Percentiles rank a stretch among this genome's conserved stretches.
These are phyloP conservation scores for Dermatophagoides farinae DNA, from an alignment of 1,140 invertebrate species.

Conservation along the genomic window DNA sequence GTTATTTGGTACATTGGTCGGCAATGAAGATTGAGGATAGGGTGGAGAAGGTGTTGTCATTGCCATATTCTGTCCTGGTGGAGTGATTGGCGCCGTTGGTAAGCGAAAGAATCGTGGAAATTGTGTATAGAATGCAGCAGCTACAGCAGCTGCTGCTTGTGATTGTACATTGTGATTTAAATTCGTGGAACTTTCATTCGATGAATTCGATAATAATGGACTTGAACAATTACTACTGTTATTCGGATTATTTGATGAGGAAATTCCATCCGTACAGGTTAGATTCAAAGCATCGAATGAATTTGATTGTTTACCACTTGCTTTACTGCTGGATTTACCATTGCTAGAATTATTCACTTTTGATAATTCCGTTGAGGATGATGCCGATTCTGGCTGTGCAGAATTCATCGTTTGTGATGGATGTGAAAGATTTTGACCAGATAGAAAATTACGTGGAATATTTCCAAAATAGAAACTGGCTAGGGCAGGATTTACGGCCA, in stretches of 20 bases:
- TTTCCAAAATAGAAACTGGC: slow-evolving; percentile 11
- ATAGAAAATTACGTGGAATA: background rate
- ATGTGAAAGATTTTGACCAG: background rate
- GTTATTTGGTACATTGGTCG: too few relatives aligned
- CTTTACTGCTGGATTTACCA: background rate
- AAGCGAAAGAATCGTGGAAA: background rate
- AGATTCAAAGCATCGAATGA: background rate
- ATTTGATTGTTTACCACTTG: background rate
- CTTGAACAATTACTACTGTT: background rate
- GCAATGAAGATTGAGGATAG: too few relatives aligned
- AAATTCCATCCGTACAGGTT: background rate
- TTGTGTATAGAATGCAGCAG: slow-evolving; percentile 7
- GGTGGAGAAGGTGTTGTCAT: too few relatives aligned
- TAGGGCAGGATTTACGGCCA: slow-evolving; percentile 11
- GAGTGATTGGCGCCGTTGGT: too few relatives aligned
- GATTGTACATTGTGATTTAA: background rate
- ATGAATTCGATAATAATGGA: background rate
- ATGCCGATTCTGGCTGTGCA: background rate
- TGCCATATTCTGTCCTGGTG: too few relatives aligned
- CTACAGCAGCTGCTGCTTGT: background rate
- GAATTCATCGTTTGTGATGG: background rate
- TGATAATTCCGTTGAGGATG: background rate
- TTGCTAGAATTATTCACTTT: background rate
- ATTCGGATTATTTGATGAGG: background rate
- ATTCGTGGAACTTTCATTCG: background rate